Evolutionary conservation across 2,113 vertebrate species (phyloP).

Genomic region (Tor tambroides): DNA sequence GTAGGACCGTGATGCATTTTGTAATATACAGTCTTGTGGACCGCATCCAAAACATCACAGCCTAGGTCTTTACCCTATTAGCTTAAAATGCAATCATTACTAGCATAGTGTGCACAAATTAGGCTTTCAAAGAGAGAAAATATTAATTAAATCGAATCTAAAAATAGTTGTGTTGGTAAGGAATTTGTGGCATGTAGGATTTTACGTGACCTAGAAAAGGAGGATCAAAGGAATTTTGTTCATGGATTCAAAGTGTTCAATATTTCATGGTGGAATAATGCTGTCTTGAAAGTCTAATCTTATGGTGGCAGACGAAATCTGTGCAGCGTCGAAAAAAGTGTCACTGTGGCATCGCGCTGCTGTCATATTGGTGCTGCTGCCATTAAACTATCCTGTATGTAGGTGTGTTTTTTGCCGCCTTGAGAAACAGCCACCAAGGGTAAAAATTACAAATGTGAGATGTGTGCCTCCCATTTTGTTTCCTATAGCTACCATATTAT

Average conservation of each 20-base stretch:
- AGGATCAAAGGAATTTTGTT: constrained; percentile 62
- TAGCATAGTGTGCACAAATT: constrained; percentile 39
- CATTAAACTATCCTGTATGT: not conserved
- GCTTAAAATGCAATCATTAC: constrained; percentile 43
- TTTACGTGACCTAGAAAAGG: constrained; percentile 55
- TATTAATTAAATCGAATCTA: constrained; percentile 55
- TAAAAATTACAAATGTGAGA: too few relatives aligned
- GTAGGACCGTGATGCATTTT: constrained; percentile 15
- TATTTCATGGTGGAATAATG: constrained; percentile 56
- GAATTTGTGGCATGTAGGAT: constrained; percentile 49
- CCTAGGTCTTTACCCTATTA: constrained; percentile 29
- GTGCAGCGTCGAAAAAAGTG: not conserved
- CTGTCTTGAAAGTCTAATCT: constrained; percentile 3
- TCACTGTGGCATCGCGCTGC: not conserved
- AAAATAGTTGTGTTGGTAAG: constrained; percentile 56
- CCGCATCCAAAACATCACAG: constrained; percentile 23
- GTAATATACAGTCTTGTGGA: constrained; percentile 23
- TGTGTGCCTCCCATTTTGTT: constrained; percentile 33
- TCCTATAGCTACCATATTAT: constrained; percentile 44
- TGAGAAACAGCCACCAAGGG: not conserved
- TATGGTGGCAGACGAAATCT: constrained; percentile 28
- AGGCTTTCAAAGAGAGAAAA: constrained; percentile 46
- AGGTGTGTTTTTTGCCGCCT: not conserved
- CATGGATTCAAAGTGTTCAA: constrained; percentile 58
- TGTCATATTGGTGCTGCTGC: constrained; percentile 1